Percentiles rank a stretch among this genome's conserved stretches.
phyloP scores from a whole-genome alignment of 2,113 vertebrate species.

The Mastomys natalensis region DNA sequence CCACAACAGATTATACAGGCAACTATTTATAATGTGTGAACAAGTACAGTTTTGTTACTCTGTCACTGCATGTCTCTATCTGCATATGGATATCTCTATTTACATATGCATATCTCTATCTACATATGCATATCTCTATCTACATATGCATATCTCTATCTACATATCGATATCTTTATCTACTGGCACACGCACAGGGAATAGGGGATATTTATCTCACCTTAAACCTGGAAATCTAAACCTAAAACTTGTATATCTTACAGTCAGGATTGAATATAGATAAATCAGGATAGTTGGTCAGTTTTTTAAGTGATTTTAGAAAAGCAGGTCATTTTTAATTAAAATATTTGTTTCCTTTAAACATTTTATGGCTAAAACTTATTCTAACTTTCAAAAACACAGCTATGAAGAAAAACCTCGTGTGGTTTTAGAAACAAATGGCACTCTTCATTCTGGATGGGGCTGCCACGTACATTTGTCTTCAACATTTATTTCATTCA shows the following conservation, averaged over 20 bases:
- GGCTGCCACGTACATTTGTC: constrained; percentile 12
- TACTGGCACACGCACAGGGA: neutral
- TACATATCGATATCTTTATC: neutral
- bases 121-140: neutral
- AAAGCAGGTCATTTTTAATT: constrained; percentile 29
- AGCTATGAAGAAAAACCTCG: constrained; percentile 36
- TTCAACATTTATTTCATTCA: constrained; percentile 51
- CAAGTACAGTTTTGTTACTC: neutral
- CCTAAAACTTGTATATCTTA: constrained; percentile 21
- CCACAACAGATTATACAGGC: neutral
- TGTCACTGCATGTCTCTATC: neutral
- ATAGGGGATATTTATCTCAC: neutral
- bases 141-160: neutral
- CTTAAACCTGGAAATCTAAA: constrained; percentile 1
- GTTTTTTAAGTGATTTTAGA: neutral
- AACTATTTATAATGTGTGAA: neutral
- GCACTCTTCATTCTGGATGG: constrained; percentile 39
- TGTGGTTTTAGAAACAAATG: constrained; percentile 34
- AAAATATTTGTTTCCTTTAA: constrained; percentile 40
- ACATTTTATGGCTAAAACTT: constrained; percentile 9
- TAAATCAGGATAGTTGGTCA: neutral
- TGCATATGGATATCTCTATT: neutral
- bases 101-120: neutral
- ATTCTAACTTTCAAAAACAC: constrained; percentile 42
- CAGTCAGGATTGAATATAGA: constrained; percentile 11